These are phyloP conservation scores for Tympanuchus pallidicinctus DNA, from an alignment of 2,113 vertebrate species.

Conservation along the genomic window DNA sequence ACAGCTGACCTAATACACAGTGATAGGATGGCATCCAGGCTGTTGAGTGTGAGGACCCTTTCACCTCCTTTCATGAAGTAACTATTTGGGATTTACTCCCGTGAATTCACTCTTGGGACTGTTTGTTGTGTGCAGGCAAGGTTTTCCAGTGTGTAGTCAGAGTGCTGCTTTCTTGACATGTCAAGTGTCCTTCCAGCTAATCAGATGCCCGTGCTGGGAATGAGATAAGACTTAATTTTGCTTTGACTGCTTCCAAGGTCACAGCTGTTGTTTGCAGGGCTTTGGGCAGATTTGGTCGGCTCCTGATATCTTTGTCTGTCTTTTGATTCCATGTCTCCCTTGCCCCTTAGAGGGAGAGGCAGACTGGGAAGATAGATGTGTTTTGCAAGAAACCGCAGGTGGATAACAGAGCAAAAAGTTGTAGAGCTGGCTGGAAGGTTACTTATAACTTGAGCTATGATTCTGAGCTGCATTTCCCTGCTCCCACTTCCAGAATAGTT, in stretches of 20 bases:
- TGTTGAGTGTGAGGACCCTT: not conserved
- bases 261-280: conserved; percentile 50
- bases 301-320: conserved; percentile 32
- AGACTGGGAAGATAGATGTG: not conserved
- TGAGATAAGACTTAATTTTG: conserved; percentile 49
- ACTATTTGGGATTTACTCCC: not conserved
- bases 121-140: not conserved
- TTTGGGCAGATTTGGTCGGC: conserved; percentile 6
- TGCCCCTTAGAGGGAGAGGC: not conserved
- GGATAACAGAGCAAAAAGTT: not conserved
- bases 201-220: conserved; percentile 30
- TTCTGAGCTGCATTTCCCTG: not conserved
- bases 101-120: not conserved
- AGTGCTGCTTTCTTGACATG: not conserved
- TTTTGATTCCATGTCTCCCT: not conserved
- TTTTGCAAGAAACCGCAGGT: not conserved
- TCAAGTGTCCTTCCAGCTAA: conserved; percentile 42
- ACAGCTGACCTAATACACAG: not conserved
- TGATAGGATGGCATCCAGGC: not conserved
- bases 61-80: not conserved
- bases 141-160: not conserved
- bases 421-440: not conserved
- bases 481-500: not conserved
- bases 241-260: conserved; percentile 66
- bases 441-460: not conserved